Evolutionary conservation across 2,797 vertebrate genomes (phyloP).

Genomic region (Enteromius thamalakanensis): DNA sequence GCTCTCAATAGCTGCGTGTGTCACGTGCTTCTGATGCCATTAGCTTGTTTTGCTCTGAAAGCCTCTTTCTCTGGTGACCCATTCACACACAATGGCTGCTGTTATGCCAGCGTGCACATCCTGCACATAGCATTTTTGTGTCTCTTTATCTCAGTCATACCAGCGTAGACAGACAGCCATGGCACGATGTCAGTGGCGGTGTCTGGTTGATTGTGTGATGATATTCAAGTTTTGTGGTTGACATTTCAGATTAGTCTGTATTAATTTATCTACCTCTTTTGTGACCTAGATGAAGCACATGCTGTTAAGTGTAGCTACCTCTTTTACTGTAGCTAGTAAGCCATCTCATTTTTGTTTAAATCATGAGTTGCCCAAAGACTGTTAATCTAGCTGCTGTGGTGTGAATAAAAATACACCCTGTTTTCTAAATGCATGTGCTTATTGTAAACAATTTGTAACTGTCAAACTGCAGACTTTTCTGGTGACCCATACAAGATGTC

Average conservation of each 20-base stretch:
- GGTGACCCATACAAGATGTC: neutral
- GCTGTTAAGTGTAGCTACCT: slow-evolving; percentile 64
- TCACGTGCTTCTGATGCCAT: slow-evolving; percentile 76
- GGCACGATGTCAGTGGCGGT: slow-evolving; percentile 12
- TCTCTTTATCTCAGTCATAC: slow-evolving; percentile 56
- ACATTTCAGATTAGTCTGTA: slow-evolving; percentile 77
- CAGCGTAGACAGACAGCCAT: slow-evolving; percentile 46
- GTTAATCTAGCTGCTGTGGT: slow-evolving; percentile 54
- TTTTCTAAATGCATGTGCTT: neutral
- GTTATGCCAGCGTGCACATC: slow-evolving; percentile 59
- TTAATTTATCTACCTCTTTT: slow-evolving; percentile 71
- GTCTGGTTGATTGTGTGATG: slow-evolving; percentile 24
- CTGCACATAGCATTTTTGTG: slow-evolving; percentile 45
- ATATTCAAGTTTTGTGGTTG: slow-evolving; percentile 66
- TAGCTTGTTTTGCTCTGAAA: slow-evolving; percentile 81
- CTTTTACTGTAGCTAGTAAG: slow-evolving; percentile 63
- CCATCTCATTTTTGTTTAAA: slow-evolving; percentile 60
- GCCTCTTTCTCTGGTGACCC: slow-evolving; percentile 78
- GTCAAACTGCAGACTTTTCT: neutral
- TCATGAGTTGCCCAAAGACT: slow-evolving; percentile 65
- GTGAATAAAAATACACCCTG: neutral
- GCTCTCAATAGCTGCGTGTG: slow-evolving; percentile 63
- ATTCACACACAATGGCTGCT: slow-evolving; percentile 75
- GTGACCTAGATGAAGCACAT: slow-evolving; percentile 78
- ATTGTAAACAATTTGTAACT: neutral